Evolutionary conservation across 2,888 invertebrate species (phyloP), one percentile per base, ranked within the genome.

Genomic region (Microctonus aethiopoides): DNA sequence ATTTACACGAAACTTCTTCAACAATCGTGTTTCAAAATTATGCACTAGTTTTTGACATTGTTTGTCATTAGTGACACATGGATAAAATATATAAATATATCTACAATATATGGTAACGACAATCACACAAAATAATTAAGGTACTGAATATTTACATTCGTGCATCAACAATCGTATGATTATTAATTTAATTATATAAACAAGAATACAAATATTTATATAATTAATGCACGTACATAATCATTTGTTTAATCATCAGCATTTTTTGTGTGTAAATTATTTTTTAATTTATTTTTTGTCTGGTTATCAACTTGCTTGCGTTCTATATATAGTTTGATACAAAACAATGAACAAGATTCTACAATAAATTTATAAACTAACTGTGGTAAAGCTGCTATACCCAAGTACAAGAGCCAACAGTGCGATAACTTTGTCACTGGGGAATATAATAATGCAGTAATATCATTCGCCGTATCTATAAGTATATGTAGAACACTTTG

Each of bases 1-100:
- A 39, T 52, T 64, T 54, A 36, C 57, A 57, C 32, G 34, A 26
- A 56, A 65, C 52, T 36, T 65, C 16, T 16, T 54, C 6, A 65
- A 54, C 39, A 39, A 24, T n/a, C 39, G 26, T 56, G 56, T 36
- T 26, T 39, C 39, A 56, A 26, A 52, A 52, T 39, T 54, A 39
- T 54, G 36, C 56, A 36, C 9, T 22, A 36, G 24, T 54, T 34
- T 11, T 22, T 32, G 64, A 22, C 20, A 20, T 22, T 20, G 54
- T 64, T 54, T 36, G 24, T 10, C 20, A 29, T 46, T 29, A 34
- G 52, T 10, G 1, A 0, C 34, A 29, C 13, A 16, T 13, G 22
- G 63, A 63, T 52, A 52, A 20, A 63, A 32, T 16, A 22, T 34
- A 32, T n/a, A n/a, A n/a, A n/a, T n/a, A n/a, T 63, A 5, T 51